Conservation (phyloP, 64 coral and sea anemone genomes). For the Platygyra sinensis region DNA sequence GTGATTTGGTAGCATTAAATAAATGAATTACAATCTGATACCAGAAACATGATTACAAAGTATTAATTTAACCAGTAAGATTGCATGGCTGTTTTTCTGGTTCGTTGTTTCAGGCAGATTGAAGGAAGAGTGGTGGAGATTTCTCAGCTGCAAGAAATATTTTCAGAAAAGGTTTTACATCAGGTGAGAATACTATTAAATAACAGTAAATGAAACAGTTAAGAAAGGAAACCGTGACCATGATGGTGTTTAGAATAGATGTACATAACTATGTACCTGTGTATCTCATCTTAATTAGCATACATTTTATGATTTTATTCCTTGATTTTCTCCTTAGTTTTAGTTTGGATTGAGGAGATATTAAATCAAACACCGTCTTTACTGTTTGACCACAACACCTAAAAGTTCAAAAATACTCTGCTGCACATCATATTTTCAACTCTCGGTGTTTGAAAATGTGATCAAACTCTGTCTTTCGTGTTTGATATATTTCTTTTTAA, state of each 20-base stretch:
- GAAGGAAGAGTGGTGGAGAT: conserved; percentile 98
- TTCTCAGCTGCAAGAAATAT: conserved; percentile 91
- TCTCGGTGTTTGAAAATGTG: too few species aligned
- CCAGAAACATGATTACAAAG: too few species aligned
- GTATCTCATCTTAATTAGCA: not conserved
- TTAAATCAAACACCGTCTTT: not conserved
- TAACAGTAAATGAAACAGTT: too few species aligned
- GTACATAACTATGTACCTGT: too few species aligned
- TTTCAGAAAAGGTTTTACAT: conserved; percentile 96
- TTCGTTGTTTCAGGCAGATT: conserved; percentile 68
- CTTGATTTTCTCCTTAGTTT: too few species aligned
- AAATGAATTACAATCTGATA: not conserved
- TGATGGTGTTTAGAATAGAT: too few species aligned
- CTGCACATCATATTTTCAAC: too few species aligned
- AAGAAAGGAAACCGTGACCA: not conserved
- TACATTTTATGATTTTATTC: not conserved
- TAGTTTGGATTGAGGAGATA: not conserved
- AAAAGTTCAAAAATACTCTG: too few species aligned
- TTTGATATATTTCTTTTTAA: too few species aligned
- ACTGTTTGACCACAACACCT: not conserved
- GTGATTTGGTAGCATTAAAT: too few species aligned
- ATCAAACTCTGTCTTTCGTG: too few species aligned
- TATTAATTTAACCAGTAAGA: not conserved
- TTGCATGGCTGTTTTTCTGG: not conserved
- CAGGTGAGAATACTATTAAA: conserved; percentile 69